Evolutionary conservation across 2,888 invertebrate species (phyloP).

Genomic region (Neocrepidodera transversa): DNA sequence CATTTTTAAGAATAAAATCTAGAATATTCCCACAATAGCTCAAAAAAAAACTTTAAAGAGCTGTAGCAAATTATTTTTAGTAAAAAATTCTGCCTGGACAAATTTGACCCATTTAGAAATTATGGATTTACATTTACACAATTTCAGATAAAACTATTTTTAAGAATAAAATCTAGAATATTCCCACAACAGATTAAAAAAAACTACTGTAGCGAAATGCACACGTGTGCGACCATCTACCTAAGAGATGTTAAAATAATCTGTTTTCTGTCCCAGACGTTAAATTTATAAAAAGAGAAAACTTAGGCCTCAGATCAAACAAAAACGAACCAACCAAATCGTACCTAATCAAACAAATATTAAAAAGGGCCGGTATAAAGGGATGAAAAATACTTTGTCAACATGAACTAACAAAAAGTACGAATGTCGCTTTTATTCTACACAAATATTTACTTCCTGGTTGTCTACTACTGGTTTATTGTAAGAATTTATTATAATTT

Average conservation of each 20-base stretch:
- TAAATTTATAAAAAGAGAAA: constrained; percentile 16
- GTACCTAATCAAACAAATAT: constrained; percentile 44
- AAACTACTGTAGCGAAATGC: neutral
- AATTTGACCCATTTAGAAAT: no score
- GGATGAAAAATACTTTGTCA: constrained; percentile 40
- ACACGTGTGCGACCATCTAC: constrained; percentile 27
- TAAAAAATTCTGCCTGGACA: no score
- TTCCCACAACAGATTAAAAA: no score
- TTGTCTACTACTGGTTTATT: constrained; percentile 20
- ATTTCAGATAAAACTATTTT: no score
- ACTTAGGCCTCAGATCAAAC: constrained; percentile 20
- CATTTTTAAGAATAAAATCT: no score
- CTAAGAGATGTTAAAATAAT: neutral
- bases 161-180: no score
- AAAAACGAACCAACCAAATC: constrained; percentile 23
- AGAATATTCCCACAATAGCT: no score
- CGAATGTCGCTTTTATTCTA: constrained; percentile 33
- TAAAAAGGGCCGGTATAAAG: constrained; percentile 33
- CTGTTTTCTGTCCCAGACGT: constrained; percentile 5
- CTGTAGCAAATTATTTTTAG: no score
- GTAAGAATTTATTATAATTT: constrained; percentile 9
- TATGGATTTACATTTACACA: no score
- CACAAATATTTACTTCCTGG: constrained; percentile 39
- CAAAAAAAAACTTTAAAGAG: no score
- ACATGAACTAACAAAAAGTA: constrained; percentile 31